These are phyloP conservation scores for Scaptomyza polygonia DNA, from an alignment of 2,888 invertebrate genomes.

Conservation along the genomic window DNA sequence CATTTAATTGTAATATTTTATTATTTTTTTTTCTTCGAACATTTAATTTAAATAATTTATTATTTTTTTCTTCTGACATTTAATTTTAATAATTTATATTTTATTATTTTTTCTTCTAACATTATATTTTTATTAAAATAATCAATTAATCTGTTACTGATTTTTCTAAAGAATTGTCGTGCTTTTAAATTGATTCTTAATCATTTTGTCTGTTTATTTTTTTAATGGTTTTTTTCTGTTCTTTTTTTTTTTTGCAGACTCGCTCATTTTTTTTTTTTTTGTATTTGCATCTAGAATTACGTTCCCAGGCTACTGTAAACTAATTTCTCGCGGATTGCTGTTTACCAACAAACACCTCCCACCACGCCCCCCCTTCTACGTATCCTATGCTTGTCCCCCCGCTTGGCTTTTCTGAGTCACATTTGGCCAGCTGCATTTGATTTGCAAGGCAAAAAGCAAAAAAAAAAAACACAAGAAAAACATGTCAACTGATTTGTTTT, in stretches of 20 bases:
- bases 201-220: not conserved
- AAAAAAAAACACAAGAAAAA: not conserved
- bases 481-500: slow-evolving; percentile 28
- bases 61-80: no score
- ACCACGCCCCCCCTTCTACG: no score
- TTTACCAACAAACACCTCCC: not conserved
- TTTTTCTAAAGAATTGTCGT: no score
- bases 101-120: no score
- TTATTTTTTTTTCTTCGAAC: no score
- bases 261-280: not conserved
- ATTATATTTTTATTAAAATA: no score
- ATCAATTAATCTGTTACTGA: no score
- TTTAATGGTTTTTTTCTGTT: not conserved
- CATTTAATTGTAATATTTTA: no score
- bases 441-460: slow-evolving; percentile 13
- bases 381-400: not conserved
- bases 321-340: not conserved
- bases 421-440: slow-evolving; percentile 31
- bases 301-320: slow-evolving; percentile 1
- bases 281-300: not conserved
- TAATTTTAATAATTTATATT: no score
- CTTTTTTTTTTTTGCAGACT: not conserved
- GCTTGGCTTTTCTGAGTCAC: slow-evolving; percentile 2
- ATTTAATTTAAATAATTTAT: no score
- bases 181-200: no score